A percentile compares a stretch with the other conserved stretches of the same genome.
Conservation (phyloP, 2,797 vertebrate species). For the Prunella strophiata region DNA sequence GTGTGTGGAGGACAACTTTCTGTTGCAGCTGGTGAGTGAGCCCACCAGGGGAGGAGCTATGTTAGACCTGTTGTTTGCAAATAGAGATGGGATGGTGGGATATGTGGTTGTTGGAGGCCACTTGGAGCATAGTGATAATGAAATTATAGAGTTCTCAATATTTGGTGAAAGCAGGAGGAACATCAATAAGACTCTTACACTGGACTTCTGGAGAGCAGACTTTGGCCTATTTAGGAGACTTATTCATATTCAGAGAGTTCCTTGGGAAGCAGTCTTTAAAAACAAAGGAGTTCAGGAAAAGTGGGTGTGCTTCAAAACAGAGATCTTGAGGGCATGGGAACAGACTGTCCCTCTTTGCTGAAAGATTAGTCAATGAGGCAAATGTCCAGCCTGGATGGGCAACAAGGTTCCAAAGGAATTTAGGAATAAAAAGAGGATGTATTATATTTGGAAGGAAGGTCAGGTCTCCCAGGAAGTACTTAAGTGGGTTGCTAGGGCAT, state of each 20-base stretch:
- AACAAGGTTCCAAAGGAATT: neutral
- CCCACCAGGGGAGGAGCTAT: neutral
- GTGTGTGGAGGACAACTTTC: no score
- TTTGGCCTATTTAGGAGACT: neutral
- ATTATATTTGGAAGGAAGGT: neutral
- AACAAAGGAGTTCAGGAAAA: neutral
- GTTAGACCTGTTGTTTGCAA: neutral
- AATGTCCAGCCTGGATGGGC: neutral
- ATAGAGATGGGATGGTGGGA: neutral
- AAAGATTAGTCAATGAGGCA: rapidly evolving
- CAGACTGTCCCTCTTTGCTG: no score
- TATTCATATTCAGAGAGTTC: neutral
- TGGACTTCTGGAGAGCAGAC: neutral
- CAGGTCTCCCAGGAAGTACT: neutral
- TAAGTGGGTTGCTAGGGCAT: neutral
- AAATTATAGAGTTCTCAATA: neutral
- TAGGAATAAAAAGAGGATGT: neutral
- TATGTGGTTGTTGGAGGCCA: neutral
- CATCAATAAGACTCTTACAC: neutral
- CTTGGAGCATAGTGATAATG: neutral
- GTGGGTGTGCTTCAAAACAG: neutral
- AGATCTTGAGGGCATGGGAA: neutral
- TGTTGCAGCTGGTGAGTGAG: neutral
- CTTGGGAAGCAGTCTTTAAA: neutral
- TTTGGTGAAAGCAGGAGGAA: neutral